These are phyloP conservation scores for Tenualosa ilisha DNA, from an alignment of 2,797 vertebrate species.

Conservation along the genomic window DNA sequence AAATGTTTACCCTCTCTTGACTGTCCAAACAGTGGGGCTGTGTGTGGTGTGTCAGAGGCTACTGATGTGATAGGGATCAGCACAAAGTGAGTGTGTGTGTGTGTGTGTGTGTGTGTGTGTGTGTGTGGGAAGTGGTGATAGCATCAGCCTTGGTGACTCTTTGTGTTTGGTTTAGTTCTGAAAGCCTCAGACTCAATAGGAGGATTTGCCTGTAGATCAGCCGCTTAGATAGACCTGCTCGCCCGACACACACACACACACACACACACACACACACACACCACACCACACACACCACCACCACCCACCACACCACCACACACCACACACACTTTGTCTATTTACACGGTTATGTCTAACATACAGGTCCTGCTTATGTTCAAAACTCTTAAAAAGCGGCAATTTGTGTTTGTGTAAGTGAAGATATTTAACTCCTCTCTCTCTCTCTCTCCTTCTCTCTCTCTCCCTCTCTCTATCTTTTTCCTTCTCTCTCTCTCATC, in stretches of 20 bases:
- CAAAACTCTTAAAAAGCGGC: no score
- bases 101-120: constrained; percentile 15
- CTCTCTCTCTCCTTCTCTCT: constrained; percentile 32
- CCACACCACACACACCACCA: background rate
- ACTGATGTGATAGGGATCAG: constrained; percentile 34
- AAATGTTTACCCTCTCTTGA: constrained; percentile 3
- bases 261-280: constrained; percentile 1
- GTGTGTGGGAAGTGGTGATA: constrained; percentile 15
- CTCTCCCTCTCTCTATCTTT: constrained; percentile 20
- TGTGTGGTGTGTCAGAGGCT: constrained; percentile 3
- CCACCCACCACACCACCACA: background rate
- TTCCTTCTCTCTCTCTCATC: constrained; percentile 46
- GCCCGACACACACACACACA: background rate
- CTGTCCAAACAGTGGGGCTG: constrained; percentile 37
- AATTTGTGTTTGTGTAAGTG: no score
- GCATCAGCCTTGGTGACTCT: background rate
- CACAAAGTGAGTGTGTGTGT: background rate
- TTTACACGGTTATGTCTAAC: background rate
- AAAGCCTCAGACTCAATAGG: constrained; percentile 27
- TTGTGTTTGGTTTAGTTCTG: constrained; percentile 27
- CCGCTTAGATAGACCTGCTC: no score
- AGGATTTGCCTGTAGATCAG: background rate
- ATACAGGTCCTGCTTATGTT: no score
- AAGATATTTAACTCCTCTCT: constrained; percentile 19
- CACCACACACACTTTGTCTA: background rate